Percentiles rank a stretch among this genome's conserved stretches.
phyloP scores from a whole-genome alignment of 1,140 invertebrate genomes.

The Scylla paramamosain region DNA sequence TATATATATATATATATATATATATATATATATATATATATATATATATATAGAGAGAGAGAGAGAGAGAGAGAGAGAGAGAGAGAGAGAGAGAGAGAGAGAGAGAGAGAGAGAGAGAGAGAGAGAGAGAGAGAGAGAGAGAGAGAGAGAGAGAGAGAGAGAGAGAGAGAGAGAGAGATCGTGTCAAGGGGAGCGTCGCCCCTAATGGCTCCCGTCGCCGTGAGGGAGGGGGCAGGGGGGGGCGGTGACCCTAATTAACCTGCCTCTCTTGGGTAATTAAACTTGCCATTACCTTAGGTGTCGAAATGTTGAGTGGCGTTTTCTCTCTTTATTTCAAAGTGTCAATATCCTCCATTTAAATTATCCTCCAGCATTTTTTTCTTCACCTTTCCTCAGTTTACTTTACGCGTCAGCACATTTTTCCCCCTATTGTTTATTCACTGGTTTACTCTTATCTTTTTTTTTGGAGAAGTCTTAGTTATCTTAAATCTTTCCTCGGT shows the following conservation, averaged over 20 bases:
- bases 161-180: background rate
- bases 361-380: no score
- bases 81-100: background rate
- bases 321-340: background rate
- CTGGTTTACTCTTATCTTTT: background rate
- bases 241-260: background rate
- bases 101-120: background rate
- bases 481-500: background rate
- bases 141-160: conserved; percentile 10
- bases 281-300: background rate
- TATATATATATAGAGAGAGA: no score
- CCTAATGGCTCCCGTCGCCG: background rate
- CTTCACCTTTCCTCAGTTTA: background rate
- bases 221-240: background rate
- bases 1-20: no score
- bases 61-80: no score
- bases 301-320: background rate
- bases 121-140: background rate
- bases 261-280: background rate
- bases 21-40: no score
- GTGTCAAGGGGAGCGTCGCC: background rate
- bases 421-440: no score
- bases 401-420: no score
- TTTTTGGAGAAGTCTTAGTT: background rate
- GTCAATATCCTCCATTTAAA: no score